Percentiles rank a stretch among this genome's conserved stretches.
Evolutionary conservation across 1,140 invertebrate genomes (phyloP).

Genomic region (Leptoteleia sp.): DNA sequence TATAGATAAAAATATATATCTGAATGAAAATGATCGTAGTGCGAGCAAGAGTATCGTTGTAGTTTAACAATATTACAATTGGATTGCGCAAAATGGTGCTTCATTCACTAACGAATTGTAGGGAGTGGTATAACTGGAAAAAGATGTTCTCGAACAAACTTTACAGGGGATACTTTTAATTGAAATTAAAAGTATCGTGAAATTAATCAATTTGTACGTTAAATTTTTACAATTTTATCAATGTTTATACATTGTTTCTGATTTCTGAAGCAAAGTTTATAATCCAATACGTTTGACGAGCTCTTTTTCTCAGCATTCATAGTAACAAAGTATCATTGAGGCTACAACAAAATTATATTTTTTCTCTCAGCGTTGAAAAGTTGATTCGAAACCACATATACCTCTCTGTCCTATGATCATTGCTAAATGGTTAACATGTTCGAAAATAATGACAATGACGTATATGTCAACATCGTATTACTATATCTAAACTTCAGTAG

Average conservation of each 20-base stretch:
- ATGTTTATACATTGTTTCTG: no score
- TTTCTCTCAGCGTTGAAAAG: conserved; percentile 46
- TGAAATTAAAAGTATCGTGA: not conserved
- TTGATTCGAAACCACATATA: conserved; percentile 35
- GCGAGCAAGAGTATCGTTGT: conserved; percentile 16
- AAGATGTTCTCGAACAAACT: conserved; percentile 5
- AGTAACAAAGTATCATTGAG: conserved; percentile 46
- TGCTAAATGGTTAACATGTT: conserved; percentile 6
- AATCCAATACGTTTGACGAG: no score
- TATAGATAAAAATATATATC: conserved; percentile 41
- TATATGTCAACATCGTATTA: conserved; percentile 18
- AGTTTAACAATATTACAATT: conserved; percentile 25
- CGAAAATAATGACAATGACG: conserved; percentile 20
- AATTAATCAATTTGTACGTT: no score
- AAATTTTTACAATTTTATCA: no score
- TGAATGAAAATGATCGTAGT: conserved; percentile 13
- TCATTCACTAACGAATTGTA: conserved; percentile 2
- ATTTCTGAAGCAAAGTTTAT: no score
- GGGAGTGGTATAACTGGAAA: conserved; percentile 1
- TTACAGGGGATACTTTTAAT: not conserved
- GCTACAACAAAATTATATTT: conserved; percentile 22
- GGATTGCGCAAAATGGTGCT: not conserved
- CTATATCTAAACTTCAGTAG: conserved; percentile 51
- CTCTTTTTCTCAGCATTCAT: conserved; percentile 18
- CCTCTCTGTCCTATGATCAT: conserved; percentile 9